Evolutionary conservation across 2,797 vertebrate genomes (phyloP), one percentile per base, ranked within the genome.

Genomic region (Ambastaia sidthimunki): DNA sequence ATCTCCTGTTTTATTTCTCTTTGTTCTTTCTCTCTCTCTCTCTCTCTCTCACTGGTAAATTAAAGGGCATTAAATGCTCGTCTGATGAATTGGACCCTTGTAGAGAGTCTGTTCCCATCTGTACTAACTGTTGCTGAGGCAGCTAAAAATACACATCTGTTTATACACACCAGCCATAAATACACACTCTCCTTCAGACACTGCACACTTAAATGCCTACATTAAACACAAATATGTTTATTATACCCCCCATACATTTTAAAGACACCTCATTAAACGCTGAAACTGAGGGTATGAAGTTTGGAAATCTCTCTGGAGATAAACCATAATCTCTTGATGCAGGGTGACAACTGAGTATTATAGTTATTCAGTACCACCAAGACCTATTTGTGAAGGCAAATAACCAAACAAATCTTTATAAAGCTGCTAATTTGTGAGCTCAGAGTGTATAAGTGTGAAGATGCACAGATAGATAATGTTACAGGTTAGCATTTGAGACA

Each of bases 11-110:
- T n/a, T n/a, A n/a, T n/a, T n/a, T n/a, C n/a, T n/a, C n/a, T 71
- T 31, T 15, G 28, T 63, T 72, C 19, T 73, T 13, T 63, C 54
- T 74, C 25, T 59, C 21, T 69, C 28, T 3, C 34, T 28, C 19
- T 31, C 37, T 23, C 60, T 69, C 28, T 10, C 41, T 73, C 71
- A 25, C 47, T 41, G 65, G 16, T 78, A 83, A 85, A 80, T 78
- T 80, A 76, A 71, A 81, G 60, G 47, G 60, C 74, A 76, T 52
- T 59, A 65, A 84, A 48, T 28, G 44, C 54, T 67, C n/a, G 52
- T 78, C 84, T 81, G 81, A 85, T 81, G 70, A 82, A 85, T 83
- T 74, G 57, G 76, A 76, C 80, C 75, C 82, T 76, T 44, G 3
- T 63, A 71, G 70, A 78, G 18, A 77, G 48, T 80, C 62, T 74